These are phyloP conservation scores for Helobdella robusta DNA, from an alignment of 2,888 invertebrate species.

Conservation along the genomic window DNA sequence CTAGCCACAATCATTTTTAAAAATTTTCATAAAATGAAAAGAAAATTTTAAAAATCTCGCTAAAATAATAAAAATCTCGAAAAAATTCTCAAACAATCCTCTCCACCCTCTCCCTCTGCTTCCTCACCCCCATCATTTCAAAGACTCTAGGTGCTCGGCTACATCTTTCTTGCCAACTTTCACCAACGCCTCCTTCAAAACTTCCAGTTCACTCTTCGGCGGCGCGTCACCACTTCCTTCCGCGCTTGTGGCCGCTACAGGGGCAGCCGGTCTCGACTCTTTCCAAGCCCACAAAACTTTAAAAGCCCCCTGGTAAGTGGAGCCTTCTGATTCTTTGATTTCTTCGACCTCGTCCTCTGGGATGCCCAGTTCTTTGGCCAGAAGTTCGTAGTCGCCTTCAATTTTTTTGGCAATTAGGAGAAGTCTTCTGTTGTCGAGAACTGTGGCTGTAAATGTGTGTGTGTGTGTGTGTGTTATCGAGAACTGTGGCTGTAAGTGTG, in stretches of 20 bases:
- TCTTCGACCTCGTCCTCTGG: conserved; percentile 29
- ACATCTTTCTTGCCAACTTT: conserved; percentile 13
- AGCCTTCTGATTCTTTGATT: conserved; percentile 27
- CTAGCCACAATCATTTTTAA: no score
- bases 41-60: background rate
- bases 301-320: conserved; percentile 31
- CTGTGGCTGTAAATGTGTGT: conserved; percentile 14
- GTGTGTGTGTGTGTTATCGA: no score
- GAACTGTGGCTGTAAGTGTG: no score
- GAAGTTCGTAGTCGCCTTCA: conserved; percentile 24
- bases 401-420: conserved; percentile 29
- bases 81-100: background rate
- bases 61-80: no score
- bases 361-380: conserved; percentile 27
- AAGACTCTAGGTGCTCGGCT: conserved; percentile 21
- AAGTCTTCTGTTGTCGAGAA: conserved; percentile 28
- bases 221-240: conserved; percentile 12
- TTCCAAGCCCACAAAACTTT: conserved; percentile 32
- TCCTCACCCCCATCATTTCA: background rate
- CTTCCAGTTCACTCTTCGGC: background rate
- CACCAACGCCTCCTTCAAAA: conserved; percentile 19
- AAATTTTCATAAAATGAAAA: no score
- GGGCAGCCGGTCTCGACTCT: conserved; percentile 14
- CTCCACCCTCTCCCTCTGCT: background rate
- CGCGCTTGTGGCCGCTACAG: conserved; percentile 2